Evolutionary conservation across 2,113 vertebrate species (phyloP), one percentile per base, ranked within the genome.

Genomic region (Hyaena hyaena): DNA sequence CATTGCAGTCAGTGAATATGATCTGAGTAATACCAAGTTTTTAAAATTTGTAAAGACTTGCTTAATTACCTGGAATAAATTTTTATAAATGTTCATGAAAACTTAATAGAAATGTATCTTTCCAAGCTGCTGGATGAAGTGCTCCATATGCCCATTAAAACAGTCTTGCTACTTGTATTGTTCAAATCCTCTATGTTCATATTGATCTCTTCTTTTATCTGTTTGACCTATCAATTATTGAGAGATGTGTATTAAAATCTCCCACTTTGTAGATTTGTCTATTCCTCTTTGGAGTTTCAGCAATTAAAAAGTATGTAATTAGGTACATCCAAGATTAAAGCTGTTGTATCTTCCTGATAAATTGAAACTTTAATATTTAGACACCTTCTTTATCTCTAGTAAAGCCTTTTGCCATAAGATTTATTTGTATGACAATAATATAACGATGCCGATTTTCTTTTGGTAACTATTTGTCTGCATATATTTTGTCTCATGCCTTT

Each of bases 81-180:
- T 93, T 81, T 95, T 92, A 76, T 89, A 95, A 66, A 39, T 93
- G 74, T 45, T 55, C 17, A 31, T 76, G 43, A 93, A 35, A 90
- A 89, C 9, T 88, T 74, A 39, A 89, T 63, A 76, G 28, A 92
- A 88, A 88, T 58, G 10, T 19, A 11, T 26, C 48, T 28, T 95
- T 21, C 2, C 23, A 16, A 45, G 61, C 45, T 77, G 7, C 50
- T 48, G 66, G 28, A 2, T 92, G 4, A 95, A 58, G 16, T 33
- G 55, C 21, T 86, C 2, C 84, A 15, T 31, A 68, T 71, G 8
- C 14, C 28, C 33, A 43, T 61, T 93, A 28, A 19, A 88, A 79
- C 26, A 90, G 43, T 28, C 0, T 92, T 82, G 17, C 26, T 43
- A 50, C 68, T 84, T 77, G 81, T 80, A 73, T 48, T 95, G 7